Evolutionary conservation across 2,113 vertebrate species (phyloP).

Genomic region (Gymnobelideus leadbeateri): DNA sequence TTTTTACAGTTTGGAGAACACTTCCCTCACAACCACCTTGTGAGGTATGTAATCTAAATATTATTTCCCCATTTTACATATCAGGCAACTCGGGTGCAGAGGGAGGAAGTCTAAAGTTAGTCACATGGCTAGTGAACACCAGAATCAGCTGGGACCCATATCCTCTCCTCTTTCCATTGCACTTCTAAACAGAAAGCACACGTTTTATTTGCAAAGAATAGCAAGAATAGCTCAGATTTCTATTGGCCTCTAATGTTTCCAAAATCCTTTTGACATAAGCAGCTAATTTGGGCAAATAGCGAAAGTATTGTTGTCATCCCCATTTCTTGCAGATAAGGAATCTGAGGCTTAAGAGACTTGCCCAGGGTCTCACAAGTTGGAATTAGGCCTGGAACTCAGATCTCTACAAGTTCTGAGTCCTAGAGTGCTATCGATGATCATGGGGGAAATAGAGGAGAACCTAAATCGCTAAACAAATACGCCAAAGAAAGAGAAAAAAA

Average conservation of each 20-base stretch:
- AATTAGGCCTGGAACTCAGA: background rate
- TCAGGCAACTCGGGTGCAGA: background rate
- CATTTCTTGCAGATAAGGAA: background rate
- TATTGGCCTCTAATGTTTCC: background rate
- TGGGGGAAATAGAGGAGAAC: background rate
- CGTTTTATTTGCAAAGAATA: background rate
- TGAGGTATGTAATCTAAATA: background rate
- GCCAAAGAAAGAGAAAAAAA: background rate
- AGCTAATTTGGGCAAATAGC: background rate
- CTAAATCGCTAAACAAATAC: background rate
- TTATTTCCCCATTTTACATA: background rate
- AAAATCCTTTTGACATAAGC: background rate
- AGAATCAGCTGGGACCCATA: background rate
- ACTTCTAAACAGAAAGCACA: background rate
- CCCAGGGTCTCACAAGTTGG: background rate
- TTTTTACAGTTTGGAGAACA: background rate
- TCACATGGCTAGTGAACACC: background rate
- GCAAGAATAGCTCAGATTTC: background rate
- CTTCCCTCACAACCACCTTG: constrained; percentile 2
- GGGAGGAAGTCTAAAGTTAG: background rate
- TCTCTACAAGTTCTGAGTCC: background rate
- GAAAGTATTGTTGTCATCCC: background rate
- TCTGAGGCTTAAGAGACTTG: background rate
- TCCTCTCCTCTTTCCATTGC: background rate
- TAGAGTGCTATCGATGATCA: background rate